Percentiles rank a stretch among this genome's conserved stretches.
Evolutionary conservation across 2,888 invertebrate genomes (phyloP).

Genomic region (Chalcis sispes): DNA sequence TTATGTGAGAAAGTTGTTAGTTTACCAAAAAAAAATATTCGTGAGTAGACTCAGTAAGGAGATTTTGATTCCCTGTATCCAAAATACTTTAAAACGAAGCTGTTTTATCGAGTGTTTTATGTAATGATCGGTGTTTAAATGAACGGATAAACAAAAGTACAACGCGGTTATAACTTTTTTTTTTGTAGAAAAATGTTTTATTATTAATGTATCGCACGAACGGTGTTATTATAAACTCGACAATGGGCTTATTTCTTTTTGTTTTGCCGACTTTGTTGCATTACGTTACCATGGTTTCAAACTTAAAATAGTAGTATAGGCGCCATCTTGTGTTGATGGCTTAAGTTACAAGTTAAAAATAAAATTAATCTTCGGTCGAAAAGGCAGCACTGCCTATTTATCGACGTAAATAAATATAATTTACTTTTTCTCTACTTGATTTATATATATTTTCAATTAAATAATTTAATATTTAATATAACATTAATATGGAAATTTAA

Average conservation of each 20-base stretch:
- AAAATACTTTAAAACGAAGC: background rate
- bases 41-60: background rate
- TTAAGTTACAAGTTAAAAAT: background rate
- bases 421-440: no score
- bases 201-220: background rate
- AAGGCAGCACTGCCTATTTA: background rate
- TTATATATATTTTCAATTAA: no score
- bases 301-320: background rate
- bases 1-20: background rate
- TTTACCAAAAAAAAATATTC: background rate
- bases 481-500: no score
- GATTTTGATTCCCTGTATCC: constrained; percentile 12
- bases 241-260: constrained; percentile 29
- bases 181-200: no score
- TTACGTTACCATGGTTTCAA: constrained; percentile 46
- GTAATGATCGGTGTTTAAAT: no score
- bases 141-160: no score
- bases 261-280: constrained; percentile 43
- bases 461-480: no score
- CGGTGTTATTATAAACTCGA: background rate
- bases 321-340: constrained; percentile 33
- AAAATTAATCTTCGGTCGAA: background rate
- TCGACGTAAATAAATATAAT: no score
- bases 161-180: no score
- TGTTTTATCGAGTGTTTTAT: background rate